Percentiles rank a stretch among this genome's conserved stretches.
Conservation (phyloP, 2,888 invertebrate species). For the Elegia similella region DNA sequence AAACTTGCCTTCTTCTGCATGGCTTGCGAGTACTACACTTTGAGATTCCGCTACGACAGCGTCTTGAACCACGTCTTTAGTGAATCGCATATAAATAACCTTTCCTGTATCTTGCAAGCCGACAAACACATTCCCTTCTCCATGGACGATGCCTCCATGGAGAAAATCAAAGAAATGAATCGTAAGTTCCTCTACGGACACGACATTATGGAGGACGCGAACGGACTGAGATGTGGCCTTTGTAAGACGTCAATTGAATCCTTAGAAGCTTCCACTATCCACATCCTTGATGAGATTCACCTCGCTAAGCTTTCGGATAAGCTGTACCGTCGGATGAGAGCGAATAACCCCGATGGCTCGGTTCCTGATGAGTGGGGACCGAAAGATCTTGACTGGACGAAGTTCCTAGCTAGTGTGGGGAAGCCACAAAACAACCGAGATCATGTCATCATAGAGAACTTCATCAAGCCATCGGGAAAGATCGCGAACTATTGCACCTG, state of each 20-base stretch:
- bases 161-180: constrained; percentile 66
- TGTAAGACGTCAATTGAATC: constrained; percentile 55
- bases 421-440: constrained; percentile 65
- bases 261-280: constrained; percentile 54
- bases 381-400: constrained; percentile 70
- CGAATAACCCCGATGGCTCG: constrained; percentile 52
- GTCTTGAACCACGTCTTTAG: constrained; percentile 73
- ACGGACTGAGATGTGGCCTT: constrained; percentile 50
- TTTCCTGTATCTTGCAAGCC: constrained; percentile 63
- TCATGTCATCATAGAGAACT: constrained; percentile 72
- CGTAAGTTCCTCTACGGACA: constrained; percentile 59
- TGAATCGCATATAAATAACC: constrained; percentile 65
- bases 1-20: constrained; percentile 75
- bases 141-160: constrained; percentile 49
- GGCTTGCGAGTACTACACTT: constrained; percentile 72
- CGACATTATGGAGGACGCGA: constrained; percentile 42
- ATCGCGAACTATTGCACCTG: constrained; percentile 68
- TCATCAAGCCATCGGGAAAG: constrained; percentile 70
- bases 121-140: constrained; percentile 63
- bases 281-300: constrained; percentile 70
- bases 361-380: constrained; percentile 75
- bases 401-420: constrained; percentile 68
- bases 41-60: constrained; percentile 72
- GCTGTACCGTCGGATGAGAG: constrained; percentile 56
- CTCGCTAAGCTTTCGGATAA: constrained; percentile 66